Evolutionary conservation across 1,140 invertebrate species (phyloP).

Genomic region (Dreissena rostriformis): DNA sequence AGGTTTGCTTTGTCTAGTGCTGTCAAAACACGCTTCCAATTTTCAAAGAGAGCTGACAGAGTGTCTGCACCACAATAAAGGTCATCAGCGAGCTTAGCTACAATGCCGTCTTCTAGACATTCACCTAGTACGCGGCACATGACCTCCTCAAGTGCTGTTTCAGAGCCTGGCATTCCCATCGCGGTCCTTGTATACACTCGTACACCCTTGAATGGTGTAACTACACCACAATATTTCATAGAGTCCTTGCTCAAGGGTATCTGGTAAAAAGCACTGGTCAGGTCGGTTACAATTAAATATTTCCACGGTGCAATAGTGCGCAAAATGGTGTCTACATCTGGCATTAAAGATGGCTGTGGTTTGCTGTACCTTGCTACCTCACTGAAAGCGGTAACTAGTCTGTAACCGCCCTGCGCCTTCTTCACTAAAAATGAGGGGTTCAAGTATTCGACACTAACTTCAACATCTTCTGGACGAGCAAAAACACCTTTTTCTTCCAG

Average conservation of each 20-base stretch:
- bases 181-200: constrained; percentile 57
- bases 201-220: constrained; percentile 57
- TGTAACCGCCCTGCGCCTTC: constrained; percentile 25
- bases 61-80: constrained; percentile 2
- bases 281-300: constrained; percentile 47
- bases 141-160: constrained; percentile 61
- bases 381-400: constrained; percentile 43
- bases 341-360: constrained; percentile 58
- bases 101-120: neutral
- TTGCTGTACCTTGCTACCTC: constrained; percentile 60
- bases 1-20: neutral
- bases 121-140: constrained; percentile 59
- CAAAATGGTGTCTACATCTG: constrained; percentile 58
- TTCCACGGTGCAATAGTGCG: constrained; percentile 60
- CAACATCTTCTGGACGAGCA: constrained; percentile 24
- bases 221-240: constrained; percentile 61
- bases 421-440: constrained; percentile 10
- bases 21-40: neutral
- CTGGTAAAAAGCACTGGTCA: constrained; percentile 61
- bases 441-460: constrained; percentile 1
- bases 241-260: constrained; percentile 54
- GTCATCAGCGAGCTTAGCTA: neutral
- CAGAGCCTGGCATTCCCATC: constrained; percentile 62
- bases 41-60: neutral
- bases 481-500: constrained; percentile 26